These are phyloP conservation scores for Capromys pilorides DNA, from an alignment of 2,797 vertebrate species.

Conservation along the genomic window DNA sequence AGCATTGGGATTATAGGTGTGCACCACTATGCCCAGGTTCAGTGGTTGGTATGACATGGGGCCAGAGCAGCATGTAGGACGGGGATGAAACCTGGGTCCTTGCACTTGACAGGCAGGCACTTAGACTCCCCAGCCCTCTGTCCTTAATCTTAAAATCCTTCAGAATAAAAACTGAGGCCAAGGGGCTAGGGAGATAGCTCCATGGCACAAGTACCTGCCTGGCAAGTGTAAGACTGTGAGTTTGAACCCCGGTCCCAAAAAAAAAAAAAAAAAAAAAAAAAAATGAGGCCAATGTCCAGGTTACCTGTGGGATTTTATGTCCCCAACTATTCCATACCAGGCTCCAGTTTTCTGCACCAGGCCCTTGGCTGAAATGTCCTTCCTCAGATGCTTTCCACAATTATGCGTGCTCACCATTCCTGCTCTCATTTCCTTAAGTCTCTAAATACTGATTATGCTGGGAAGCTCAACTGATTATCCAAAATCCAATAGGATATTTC, in stretches of 20 bases:
- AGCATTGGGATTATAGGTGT: too few species aligned
- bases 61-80: too few species aligned
- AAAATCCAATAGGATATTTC: slow-evolving; percentile 18
- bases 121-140: neutral
- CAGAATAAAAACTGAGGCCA: slow-evolving; percentile 24
- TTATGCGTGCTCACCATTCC: neutral
- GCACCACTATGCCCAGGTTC: too few species aligned
- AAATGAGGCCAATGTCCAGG: neutral
- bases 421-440: neutral
- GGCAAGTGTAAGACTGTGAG: too few species aligned
- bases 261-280: too few species aligned
- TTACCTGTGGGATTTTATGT: neutral
- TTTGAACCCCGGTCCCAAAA: too few species aligned
- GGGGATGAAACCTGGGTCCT: too few species aligned
- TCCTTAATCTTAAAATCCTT: slow-evolving; percentile 44
- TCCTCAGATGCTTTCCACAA: neutral
- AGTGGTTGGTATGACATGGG: too few species aligned
- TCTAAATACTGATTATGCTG: neutral
- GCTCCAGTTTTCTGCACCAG: neutral
- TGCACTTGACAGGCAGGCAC: too few species aligned
- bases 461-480: neutral
- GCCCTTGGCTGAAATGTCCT: neutral
- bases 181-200: too few species aligned
- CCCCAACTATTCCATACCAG: neutral
- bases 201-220: too few species aligned